These are phyloP conservation scores for Peromyscus polionotus DNA, from an alignment of 2,113 vertebrate species.

Conservation along the genomic window DNA sequence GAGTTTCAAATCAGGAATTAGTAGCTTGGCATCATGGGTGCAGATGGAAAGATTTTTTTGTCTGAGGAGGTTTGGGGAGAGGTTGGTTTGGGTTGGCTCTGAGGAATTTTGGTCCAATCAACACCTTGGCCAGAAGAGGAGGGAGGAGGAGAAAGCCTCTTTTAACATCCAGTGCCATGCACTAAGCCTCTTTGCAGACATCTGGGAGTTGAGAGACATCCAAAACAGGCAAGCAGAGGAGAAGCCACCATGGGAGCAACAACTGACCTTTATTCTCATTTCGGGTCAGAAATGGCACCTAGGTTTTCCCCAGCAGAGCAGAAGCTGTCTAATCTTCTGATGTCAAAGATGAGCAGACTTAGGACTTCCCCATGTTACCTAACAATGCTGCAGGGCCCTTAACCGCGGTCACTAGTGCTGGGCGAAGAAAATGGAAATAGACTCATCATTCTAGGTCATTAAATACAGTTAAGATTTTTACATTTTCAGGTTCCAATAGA, in stretches of 20 bases:
- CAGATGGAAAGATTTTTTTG: conserved; percentile 63
- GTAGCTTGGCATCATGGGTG: conserved; percentile 10
- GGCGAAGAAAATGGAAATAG: conserved; percentile 13
- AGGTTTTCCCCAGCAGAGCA: neutral
- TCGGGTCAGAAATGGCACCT: conserved; percentile 17
- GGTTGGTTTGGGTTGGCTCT: conserved; percentile 62
- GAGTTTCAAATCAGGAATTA: conserved; percentile 60
- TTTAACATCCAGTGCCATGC: neutral
- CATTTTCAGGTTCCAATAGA: neutral
- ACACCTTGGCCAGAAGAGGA: conserved; percentile 37
- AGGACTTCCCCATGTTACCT: conserved; percentile 17
- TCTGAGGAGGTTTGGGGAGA: neutral
- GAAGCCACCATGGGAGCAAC: neutral
- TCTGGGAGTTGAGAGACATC: conserved; percentile 53
- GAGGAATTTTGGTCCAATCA: conserved; percentile 70
- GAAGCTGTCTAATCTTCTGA: conserved; percentile 37
- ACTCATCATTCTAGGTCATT: conserved; percentile 6
- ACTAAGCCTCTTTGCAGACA: conserved; percentile 47
- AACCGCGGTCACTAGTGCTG: neutral
- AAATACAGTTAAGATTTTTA: conserved; percentile 1
- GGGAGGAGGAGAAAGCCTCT: neutral
- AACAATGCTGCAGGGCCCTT: neutral
- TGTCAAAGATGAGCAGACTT: conserved; percentile 54
- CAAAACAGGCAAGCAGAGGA: conserved; percentile 33
- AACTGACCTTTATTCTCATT: conserved; percentile 55